These are phyloP conservation scores for Hylaeus anthracinus DNA, from an alignment of 1,140 invertebrate genomes.

Conservation along the genomic window DNA sequence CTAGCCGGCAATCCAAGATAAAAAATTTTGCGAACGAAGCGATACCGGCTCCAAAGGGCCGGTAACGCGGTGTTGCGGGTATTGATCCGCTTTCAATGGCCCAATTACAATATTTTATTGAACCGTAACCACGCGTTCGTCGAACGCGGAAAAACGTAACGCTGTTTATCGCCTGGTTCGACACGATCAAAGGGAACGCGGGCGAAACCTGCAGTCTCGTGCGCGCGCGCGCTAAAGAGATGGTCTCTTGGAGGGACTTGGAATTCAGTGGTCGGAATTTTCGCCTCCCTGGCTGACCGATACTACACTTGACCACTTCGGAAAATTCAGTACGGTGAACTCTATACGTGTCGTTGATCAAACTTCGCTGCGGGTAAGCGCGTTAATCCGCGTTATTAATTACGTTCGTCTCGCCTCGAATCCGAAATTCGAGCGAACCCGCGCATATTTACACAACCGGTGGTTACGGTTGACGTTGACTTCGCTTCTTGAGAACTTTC, in stretches of 20 bases:
- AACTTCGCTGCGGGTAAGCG: background rate
- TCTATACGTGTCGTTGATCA: background rate
- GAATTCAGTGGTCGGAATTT: background rate
- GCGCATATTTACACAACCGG: background rate
- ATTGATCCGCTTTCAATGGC: conserved; percentile 55
- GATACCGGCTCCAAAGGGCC: conserved; percentile 30
- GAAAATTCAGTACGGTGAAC: too few relatives aligned
- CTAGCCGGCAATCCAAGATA: conserved; percentile 34
- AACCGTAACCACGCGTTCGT: conserved; percentile 49
- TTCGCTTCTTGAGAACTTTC: conserved; percentile 1
- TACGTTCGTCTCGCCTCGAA: background rate
- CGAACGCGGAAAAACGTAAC: conserved; percentile 30
- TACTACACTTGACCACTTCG: too few relatives aligned
- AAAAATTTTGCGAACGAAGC: conserved; percentile 52
- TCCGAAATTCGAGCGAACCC: conserved; percentile 1
- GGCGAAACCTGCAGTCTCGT: background rate
- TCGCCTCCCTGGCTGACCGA: background rate
- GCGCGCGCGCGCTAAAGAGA: too few relatives aligned
- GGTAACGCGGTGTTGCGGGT: conserved; percentile 41
- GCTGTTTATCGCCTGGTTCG: conserved; percentile 15
- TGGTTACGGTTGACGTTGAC: background rate
- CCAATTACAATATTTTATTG: conserved; percentile 67
- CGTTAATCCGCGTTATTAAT: conserved; percentile 22
- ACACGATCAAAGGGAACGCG: too few relatives aligned
- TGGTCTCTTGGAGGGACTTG: background rate